These are phyloP conservation scores for Pungitius pungitius DNA, from an alignment of 2,113 vertebrate species.

Conservation along the genomic window DNA sequence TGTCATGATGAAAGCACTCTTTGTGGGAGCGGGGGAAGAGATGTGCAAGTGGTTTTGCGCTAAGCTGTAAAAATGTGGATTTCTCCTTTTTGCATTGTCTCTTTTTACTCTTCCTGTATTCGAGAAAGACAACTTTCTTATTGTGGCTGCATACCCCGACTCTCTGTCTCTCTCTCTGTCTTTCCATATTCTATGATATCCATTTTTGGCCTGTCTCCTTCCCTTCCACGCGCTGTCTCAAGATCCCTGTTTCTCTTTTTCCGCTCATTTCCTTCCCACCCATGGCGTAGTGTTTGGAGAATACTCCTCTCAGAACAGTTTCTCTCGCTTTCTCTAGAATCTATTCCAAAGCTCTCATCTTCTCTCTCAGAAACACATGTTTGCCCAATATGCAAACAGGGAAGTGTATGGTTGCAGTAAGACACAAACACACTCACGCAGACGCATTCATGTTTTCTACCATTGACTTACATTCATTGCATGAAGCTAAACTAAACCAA, in stretches of 20 bases:
- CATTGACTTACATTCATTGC: background rate
- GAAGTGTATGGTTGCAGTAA: background rate
- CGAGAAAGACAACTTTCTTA: constrained; percentile 17
- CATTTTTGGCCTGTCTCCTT: constrained; percentile 14
- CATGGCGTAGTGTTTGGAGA: background rate
- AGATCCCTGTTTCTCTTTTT: background rate
- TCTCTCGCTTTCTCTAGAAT: background rate
- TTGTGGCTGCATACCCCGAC: background rate
- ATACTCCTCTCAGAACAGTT: background rate
- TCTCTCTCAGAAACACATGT: background rate
- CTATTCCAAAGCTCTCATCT: background rate
- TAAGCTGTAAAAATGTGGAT: constrained; percentile 5
- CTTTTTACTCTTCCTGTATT: constrained; percentile 18
- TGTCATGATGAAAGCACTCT: constrained; percentile 17
- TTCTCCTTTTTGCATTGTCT: background rate
- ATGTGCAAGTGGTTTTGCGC: background rate
- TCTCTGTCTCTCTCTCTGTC: too few relatives aligned
- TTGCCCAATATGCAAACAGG: background rate
- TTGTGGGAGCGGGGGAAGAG: background rate
- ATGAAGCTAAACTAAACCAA: background rate
- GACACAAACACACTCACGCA: background rate
- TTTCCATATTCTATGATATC: constrained; percentile 6
- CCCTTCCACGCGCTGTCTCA: background rate
- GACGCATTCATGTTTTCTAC: background rate
- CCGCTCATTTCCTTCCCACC: background rate